These are phyloP conservation scores for Lepus europaeus DNA, from an alignment of 2,113 vertebrate genomes.

Conservation along the genomic window DNA sequence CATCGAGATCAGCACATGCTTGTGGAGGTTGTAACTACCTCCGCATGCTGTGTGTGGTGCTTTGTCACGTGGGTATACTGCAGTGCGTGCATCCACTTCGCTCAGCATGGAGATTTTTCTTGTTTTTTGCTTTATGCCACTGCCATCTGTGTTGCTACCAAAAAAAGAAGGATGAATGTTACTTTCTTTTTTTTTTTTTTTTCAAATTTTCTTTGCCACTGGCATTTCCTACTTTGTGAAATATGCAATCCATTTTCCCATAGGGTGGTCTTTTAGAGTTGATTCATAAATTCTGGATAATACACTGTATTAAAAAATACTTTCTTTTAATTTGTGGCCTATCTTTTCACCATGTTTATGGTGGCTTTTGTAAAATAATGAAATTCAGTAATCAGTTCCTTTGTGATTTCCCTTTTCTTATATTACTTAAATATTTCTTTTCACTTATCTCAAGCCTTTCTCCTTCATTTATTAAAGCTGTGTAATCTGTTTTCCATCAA, in stretches of 20 bases:
- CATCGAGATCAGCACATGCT: not conserved
- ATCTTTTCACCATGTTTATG: not conserved
- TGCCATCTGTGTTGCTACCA: not conserved
- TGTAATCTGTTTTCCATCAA: not conserved
- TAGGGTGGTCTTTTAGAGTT: not conserved
- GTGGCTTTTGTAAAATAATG: not conserved
- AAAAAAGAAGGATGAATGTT: not conserved
- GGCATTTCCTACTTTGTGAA: not conserved
- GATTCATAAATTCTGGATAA: not conserved
- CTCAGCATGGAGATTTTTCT: not conserved
- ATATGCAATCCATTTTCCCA: not conserved
- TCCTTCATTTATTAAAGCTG: not conserved
- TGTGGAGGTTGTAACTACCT: not conserved
- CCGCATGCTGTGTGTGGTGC: not conserved
- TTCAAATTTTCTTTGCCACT: not conserved
- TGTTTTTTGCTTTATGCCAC: not conserved
- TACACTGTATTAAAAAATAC: not conserved
- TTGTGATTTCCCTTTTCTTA: not conserved
- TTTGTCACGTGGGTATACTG: not conserved
- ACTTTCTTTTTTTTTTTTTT: not conserved
- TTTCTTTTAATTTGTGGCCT: not conserved
- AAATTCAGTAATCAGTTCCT: not conserved
- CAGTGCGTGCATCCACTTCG: not conserved
- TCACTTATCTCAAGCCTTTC: not conserved
- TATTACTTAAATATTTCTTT: not conserved